These are phyloP conservation scores for Orgyia antiqua DNA, from an alignment of 2,888 invertebrate species.

Conservation along the genomic window DNA sequence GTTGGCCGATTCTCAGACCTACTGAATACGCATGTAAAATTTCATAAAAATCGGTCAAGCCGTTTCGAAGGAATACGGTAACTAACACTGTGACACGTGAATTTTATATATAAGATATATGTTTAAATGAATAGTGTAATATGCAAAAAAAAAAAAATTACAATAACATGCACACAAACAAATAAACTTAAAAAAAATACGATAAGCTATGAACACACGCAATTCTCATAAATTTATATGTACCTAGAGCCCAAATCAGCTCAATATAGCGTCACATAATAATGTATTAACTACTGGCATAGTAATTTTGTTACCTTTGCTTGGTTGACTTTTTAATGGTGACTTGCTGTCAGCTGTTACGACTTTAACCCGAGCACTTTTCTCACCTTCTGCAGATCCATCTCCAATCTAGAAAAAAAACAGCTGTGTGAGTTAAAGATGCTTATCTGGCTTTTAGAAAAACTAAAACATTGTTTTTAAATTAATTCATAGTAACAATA, in stretches of 20 bases:
- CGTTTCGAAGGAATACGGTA: no score
- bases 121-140: no score
- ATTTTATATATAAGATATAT: no score
- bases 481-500: no score
- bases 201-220: conserved; percentile 70
- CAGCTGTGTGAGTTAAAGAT: no score
- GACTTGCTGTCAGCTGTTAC: conserved; percentile 38
- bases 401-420: conserved; percentile 45
- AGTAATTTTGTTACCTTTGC: conserved; percentile 31
- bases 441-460: no score
- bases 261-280: conserved; percentile 10
- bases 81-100: no score
- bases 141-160: conserved; percentile 11
- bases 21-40: no score
- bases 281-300: neutral
- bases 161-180: conserved; percentile 17
- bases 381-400: conserved; percentile 43
- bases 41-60: no score
- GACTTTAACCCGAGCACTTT: conserved; percentile 49
- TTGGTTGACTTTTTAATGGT: conserved; percentile 21
- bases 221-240: conserved; percentile 18
- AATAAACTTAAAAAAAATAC: conserved; percentile 11
- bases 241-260: conserved; percentile 4
- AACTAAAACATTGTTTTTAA: no score
- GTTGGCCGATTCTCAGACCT: no score